These are phyloP conservation scores for Ctenicera cuprea DNA, from an alignment of 2,888 invertebrate species.

Conservation along the genomic window DNA sequence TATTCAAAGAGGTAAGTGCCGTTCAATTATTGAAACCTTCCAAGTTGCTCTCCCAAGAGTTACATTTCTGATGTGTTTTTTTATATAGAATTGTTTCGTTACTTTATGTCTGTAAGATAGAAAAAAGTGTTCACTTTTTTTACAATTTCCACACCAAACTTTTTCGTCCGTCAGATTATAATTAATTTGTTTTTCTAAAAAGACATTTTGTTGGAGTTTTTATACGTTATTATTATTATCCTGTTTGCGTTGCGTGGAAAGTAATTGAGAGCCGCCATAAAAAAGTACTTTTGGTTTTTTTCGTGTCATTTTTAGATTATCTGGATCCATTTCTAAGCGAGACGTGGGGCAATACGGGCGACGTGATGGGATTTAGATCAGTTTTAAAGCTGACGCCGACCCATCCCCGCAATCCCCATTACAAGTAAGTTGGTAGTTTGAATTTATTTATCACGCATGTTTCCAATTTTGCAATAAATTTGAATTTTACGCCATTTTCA, in stretches of 20 bases:
- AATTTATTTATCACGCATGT: background rate
- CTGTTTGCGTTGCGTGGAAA: background rate
- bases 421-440: conserved; percentile 76
- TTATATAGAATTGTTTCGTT: too few species aligned
- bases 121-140: too few species aligned
- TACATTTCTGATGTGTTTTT: too few species aligned
- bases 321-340: conserved; percentile 80
- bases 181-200: background rate
- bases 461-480: background rate
- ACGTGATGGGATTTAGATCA: conserved; percentile 83
- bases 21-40: background rate
- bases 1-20: conserved; percentile 72
- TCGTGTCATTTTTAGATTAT: conserved; percentile 75
- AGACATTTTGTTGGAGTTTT: background rate
- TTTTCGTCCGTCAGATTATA: too few species aligned
- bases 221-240: background rate
- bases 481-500: background rate
- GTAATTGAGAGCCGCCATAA: background rate
- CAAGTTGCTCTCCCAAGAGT: too few species aligned
- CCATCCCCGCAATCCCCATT: conserved; percentile 84
- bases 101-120: too few species aligned
- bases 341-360: conserved; percentile 74
- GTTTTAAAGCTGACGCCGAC: conserved; percentile 88
- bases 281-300: background rate
- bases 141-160: too few species aligned